Percentiles rank a stretch among this genome's conserved stretches.
These are phyloP conservation scores for Cyanocitta stelleri DNA, from an alignment of 2,113 vertebrate genomes.

Conservation along the genomic window DNA sequence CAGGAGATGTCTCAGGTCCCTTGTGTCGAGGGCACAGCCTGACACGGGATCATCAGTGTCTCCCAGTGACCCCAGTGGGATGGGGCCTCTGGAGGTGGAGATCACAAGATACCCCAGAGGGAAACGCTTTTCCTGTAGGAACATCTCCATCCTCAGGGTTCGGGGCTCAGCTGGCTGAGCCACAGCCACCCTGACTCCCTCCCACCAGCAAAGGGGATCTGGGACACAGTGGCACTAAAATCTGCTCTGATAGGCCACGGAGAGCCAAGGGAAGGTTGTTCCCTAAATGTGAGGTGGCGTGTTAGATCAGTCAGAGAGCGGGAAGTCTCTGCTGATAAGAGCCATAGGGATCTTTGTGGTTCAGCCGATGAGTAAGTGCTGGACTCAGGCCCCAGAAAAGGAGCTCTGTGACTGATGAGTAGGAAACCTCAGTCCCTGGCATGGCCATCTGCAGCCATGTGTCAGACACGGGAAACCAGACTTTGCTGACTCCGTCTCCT, in stretches of 20 bases:
- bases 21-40: not conserved
- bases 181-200: not conserved
- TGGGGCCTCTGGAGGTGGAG: not conserved
- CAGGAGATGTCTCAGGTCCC: not conserved
- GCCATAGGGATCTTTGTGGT: not conserved
- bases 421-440: not conserved
- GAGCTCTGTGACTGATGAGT: not conserved
- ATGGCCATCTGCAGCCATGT: not conserved
- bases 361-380: not conserved
- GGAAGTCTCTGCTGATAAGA: not conserved
- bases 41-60: accelerated
- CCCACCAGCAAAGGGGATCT: not conserved
- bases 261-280: not conserved
- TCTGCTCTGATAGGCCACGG: not conserved
- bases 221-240: not conserved
- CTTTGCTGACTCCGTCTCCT: not conserved
- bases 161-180: not conserved
- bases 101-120: not conserved
- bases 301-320: not conserved
- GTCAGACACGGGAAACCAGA: conserved; percentile 17
- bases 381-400: not conserved
- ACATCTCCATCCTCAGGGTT: not conserved
- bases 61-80: not conserved
- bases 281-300: accelerated
- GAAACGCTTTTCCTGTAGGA: not conserved